Conservation (phyloP, 2,113 vertebrate genomes). For the Siniperca chuatsi region DNA sequence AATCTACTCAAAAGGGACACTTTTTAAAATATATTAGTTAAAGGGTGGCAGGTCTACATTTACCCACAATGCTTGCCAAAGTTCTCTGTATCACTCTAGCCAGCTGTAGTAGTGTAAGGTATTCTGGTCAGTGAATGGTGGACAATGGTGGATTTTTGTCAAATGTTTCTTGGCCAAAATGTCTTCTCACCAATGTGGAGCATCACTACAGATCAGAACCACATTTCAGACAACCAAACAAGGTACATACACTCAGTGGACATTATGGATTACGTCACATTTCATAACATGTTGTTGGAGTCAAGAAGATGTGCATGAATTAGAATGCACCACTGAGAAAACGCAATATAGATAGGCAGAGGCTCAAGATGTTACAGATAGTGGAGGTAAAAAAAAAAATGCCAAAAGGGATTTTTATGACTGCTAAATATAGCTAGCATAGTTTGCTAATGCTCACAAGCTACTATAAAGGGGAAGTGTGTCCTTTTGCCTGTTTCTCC, state of each 20-base stretch:
- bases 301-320: neutral
- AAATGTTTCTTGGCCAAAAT: neutral
- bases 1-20: slow-evolving; percentile 7
- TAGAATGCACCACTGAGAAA: neutral
- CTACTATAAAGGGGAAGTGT: neutral
- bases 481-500: neutral
- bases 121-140: neutral
- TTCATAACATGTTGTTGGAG: neutral
- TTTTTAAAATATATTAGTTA: neutral
- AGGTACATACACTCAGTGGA: neutral
- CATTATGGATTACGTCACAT: neutral
- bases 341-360: neutral
- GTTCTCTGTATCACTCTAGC: neutral
- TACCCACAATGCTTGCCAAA: neutral
- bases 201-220: neutral
- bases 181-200: neutral
- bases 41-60: slow-evolving; percentile 5
- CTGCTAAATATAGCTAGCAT: neutral
- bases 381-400: neutral
- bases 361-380: neutral
- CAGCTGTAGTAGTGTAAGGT: neutral
- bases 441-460: neutral
- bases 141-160: neutral
- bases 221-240: slow-evolving; percentile 5
- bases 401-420: neutral